phyloP scores from a whole-genome alignment of 2,888 invertebrate species.

The Ligdia adustata region DNA sequence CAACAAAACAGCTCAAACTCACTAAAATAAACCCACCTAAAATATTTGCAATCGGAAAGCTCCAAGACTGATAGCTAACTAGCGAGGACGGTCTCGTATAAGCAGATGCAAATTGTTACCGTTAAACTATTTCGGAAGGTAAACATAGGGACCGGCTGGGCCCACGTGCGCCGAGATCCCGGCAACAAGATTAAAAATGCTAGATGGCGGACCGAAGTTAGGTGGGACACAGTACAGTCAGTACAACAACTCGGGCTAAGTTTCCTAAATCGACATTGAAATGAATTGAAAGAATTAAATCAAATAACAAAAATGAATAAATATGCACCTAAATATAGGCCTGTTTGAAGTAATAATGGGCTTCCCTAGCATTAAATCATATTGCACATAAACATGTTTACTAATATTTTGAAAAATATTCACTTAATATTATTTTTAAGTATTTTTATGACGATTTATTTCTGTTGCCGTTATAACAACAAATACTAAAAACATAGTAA shows the following conservation, averaged over 20 bases:
- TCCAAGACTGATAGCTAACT: slow-evolving; percentile 72
- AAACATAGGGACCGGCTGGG: slow-evolving; percentile 76
- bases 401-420: too few relatives aligned
- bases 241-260: slow-evolving; percentile 18
- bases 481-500: too few relatives aligned
- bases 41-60: slow-evolving; percentile 46
- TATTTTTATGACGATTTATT: too few relatives aligned
- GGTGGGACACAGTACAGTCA: slow-evolving; percentile 50
- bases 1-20: background rate
- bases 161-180: slow-evolving; percentile 76
- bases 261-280: too few relatives aligned
- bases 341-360: too few relatives aligned
- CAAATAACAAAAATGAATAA: too few relatives aligned
- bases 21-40: slow-evolving; percentile 32
- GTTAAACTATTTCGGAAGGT: slow-evolving; percentile 84
- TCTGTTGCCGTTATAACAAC: too few relatives aligned
- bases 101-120: slow-evolving; percentile 83
- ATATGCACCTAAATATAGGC: too few relatives aligned
- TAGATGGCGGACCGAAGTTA: slow-evolving; percentile 75
- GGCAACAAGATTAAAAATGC: slow-evolving; percentile 82
- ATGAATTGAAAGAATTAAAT: too few relatives aligned
- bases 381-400: too few relatives aligned
- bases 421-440: too few relatives aligned
- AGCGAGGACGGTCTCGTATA: slow-evolving; percentile 79
- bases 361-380: too few relatives aligned